Base-by-base conservation (phyloP, 2,888 invertebrate genomes). In the Automeris io region DNA sequence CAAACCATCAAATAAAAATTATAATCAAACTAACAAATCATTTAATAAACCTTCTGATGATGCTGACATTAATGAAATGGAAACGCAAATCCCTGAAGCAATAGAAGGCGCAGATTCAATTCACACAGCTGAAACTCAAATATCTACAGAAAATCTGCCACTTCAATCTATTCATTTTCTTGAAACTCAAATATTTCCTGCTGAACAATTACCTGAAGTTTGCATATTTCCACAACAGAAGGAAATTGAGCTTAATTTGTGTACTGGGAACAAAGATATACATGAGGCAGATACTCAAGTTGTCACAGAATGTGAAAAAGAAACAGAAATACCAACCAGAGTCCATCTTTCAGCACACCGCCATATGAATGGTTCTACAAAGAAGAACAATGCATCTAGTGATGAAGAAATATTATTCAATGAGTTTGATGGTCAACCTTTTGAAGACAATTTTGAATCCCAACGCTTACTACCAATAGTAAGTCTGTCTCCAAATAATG, bases 321-420 rank as follows among this genome's bases (percentile, higher is more conserved):
- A 11, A 5, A 12, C 16, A 18, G 7, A n/a, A 9, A 33, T 4
- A 9, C 5, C 3, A 7, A 21, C 11, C 4, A 34, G 8, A 22
- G 34, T 46, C 21, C 40, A 40, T 29, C 1, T n/a, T 8, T 25
- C 37, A 37, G 35, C 40, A 35, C 47, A 44, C 8, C 18, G 22
- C 35, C 42, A 44, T 42, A 46, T 41, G 37, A 44, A 26, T 33
- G 46, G 36, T 36, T 35, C 37, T 41, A 42, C 38, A 22, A 43
- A 42, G 18, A 64, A 52, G 42, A 36, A 49, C 2, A 56, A 65
- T 50, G 52, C 45, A 42, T 79, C 79, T 8, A n/a, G n/a, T n/a
- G 65, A 75, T 47, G 80, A 80, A 40, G 61, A 65, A 39, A 62
- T 82, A 40, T 24, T 70, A 6, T 79, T 81, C 62, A 71, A 78